Evolutionary conservation across 2,797 vertebrate species (phyloP).

Genomic region (Phrynocephalus vlangalii): DNA sequence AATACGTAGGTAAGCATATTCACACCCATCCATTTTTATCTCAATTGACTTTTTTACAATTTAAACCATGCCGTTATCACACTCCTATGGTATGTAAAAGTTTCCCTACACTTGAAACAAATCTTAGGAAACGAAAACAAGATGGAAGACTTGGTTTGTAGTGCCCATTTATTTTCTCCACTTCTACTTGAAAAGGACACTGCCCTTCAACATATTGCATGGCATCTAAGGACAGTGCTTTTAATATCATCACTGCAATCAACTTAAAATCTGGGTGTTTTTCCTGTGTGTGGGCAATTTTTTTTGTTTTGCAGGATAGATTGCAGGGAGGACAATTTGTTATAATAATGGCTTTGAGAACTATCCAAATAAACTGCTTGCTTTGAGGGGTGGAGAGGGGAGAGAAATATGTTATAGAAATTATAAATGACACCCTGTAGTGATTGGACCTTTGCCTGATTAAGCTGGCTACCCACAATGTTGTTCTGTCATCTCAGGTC

Average conservation of each 20-base stretch:
- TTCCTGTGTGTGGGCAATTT: neutral
- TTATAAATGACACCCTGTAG: slow-evolving; percentile 25
- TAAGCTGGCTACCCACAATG: slow-evolving; percentile 2
- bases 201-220: neutral
- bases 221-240: neutral
- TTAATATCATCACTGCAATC: neutral
- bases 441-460: slow-evolving; percentile 25
- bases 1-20: neutral
- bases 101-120: neutral
- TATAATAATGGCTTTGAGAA: neutral
- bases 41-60: neutral
- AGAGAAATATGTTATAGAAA: slow-evolving; percentile 30
- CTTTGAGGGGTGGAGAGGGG: slow-evolving; percentile 8
- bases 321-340: slow-evolving; percentile 25
- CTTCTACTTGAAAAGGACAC: neutral
- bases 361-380: slow-evolving; percentile 9
- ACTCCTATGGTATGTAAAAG: neutral
- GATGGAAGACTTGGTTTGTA: neutral
- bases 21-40: neutral
- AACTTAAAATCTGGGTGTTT: neutral
- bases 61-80: neutral
- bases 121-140: neutral
- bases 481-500: slow-evolving; percentile 35
- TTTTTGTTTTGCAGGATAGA: neutral
- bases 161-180: neutral